A percentile compares a stretch with the other conserved stretches of the same genome.
phyloP scores from a whole-genome alignment of 2,113 vertebrate genomes.

The Megaceryle maxima region DNA sequence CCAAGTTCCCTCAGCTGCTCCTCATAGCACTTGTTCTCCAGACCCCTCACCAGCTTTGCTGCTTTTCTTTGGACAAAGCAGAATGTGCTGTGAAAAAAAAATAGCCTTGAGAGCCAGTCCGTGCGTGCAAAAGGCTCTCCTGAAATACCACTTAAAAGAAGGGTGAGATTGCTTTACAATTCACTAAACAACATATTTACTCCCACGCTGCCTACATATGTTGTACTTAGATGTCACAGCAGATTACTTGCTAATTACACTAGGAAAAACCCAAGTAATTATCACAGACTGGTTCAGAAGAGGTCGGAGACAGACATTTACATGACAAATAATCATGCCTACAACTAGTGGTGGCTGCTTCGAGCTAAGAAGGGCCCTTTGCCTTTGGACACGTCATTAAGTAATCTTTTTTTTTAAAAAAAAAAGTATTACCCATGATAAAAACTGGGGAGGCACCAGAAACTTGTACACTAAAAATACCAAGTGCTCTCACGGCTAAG shows the following conservation, averaged over 20 bases:
- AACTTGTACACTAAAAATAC: neutral
- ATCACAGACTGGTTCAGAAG: neutral
- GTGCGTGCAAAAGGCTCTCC: neutral
- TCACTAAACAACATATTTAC: slow-evolving; percentile 27
- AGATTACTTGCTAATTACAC: slow-evolving; percentile 62
- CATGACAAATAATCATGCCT: slow-evolving; percentile 32
- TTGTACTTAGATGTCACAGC: slow-evolving; percentile 48
- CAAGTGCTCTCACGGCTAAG: accelerated
- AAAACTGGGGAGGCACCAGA: neutral
- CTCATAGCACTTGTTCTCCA: neutral
- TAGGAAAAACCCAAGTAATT: slow-evolving; percentile 55
- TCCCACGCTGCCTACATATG: neutral
- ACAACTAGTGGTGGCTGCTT: neutral
- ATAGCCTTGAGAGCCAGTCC: accelerated
- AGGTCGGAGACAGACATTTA: neutral
- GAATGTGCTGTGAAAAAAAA: neutral
- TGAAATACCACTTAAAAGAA: neutral
- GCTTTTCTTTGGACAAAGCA: neutral
- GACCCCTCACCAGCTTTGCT: accelerated
- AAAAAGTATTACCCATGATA: neutral
- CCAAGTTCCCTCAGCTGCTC: neutral
- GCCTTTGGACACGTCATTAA: neutral
- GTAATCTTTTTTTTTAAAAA: neutral
- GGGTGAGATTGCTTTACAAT: neutral
- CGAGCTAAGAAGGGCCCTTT: neutral